Conservation (phyloP, 2,888 invertebrate species). For the Athripsodes cinereus region DNA sequence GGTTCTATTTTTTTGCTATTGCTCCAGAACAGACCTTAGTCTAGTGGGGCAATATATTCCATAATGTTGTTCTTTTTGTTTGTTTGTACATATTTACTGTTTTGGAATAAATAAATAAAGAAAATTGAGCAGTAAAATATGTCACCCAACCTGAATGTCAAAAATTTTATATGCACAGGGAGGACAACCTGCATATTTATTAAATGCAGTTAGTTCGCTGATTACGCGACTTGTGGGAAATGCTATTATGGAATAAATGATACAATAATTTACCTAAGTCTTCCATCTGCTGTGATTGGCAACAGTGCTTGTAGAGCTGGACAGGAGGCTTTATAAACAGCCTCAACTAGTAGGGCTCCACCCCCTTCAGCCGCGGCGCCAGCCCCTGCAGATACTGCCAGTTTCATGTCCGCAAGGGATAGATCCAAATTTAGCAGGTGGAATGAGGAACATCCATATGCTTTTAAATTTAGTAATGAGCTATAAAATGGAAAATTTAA, state of each 20-base stretch:
- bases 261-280: conserved; percentile 32
- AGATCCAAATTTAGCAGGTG: conserved; percentile 33
- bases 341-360: conserved; percentile 35
- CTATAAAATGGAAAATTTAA: no score
- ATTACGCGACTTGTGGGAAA: neutral
- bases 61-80: no score
- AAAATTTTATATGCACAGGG: no score
- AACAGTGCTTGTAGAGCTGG: conserved; percentile 34
- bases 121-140: no score
- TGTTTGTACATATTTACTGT: no score
- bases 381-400: conserved; percentile 28
- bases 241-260: neutral
- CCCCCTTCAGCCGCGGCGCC: conserved; percentile 21
- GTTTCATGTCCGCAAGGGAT: conserved; percentile 33
- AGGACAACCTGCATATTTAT: no score
- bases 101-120: no score
- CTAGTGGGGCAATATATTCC: no score
- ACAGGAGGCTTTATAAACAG: conserved; percentile 35
- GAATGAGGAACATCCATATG: conserved; percentile 36
- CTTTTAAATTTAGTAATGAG: conserved; percentile 34
- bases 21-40: no score
- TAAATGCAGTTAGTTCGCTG: neutral
- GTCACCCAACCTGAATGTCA: no score
- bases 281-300: conserved; percentile 35
- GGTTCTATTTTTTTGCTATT: no score